Evolutionary conservation across 37 sponge, comb jelly and placozoan species (phyloP).

Genomic region (Eunapius fragilis): DNA sequence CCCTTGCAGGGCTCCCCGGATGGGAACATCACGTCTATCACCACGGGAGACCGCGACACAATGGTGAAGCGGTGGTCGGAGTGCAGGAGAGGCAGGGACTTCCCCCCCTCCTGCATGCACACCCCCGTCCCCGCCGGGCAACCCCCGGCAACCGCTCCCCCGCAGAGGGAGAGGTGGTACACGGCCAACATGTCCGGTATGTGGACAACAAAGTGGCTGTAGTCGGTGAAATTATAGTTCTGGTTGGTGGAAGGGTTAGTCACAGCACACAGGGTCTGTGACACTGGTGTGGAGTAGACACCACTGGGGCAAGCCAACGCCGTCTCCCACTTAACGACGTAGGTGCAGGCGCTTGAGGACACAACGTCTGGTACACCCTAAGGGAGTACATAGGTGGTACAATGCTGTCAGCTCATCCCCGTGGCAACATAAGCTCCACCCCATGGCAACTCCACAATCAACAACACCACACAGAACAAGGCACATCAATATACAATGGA

Average conservation of each 20-base stretch:
- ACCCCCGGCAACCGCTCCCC: conserved; percentile 1
- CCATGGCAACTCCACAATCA: too few relatives aligned
- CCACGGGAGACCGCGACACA: conserved; percentile 27
- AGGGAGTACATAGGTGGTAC: not conserved
- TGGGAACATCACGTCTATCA: conserved; percentile 33
- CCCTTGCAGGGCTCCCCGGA: conserved; percentile 31
- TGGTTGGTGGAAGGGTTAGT: conserved; percentile 8
- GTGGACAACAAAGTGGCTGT: not conserved
- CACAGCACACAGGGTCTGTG: conserved; percentile 30
- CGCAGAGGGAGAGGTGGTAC: conserved; percentile 53
- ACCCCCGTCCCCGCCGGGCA: conserved; percentile 15
- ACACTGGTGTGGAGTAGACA: conserved; percentile 13
- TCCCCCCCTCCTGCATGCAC: conserved; percentile 7
- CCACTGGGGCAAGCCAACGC: conserved; percentile 41
- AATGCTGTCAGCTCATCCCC: too few relatives aligned
- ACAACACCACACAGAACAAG: too few relatives aligned
- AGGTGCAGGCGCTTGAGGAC: conserved; percentile 17
- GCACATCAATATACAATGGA: too few relatives aligned
- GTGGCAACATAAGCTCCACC: too few relatives aligned
- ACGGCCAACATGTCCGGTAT: not conserved
- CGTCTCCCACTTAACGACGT: conserved; percentile 47
- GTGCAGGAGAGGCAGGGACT: conserved; percentile 3
- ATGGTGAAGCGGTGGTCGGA: conserved; percentile 36
- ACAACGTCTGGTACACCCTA: conserved; percentile 35
- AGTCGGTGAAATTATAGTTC: conserved; percentile 4